Base-by-base conservation (phyloP, 2,888 invertebrate species). In the Teinopalpus imperialis region DNA sequence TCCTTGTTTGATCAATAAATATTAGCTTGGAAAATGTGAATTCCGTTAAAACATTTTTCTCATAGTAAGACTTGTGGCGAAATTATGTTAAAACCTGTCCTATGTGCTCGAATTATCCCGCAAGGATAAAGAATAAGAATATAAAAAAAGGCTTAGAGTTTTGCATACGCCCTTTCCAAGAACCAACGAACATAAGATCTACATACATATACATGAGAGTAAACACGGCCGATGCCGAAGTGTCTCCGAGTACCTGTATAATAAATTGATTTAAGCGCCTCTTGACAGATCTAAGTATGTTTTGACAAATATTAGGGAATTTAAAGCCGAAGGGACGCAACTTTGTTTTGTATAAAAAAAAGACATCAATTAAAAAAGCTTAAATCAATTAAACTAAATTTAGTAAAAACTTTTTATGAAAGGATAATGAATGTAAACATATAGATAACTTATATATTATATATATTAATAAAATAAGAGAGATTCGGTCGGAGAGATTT, bases 51-150 rank as follows among this genome's bases (percentile, higher is more conserved):
- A 58, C 57, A 56, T 59, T 59, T 63, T 61, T 62, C 16, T 66
- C 61, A 67, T 75, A 73, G 73, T 76, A 80, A 79, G 71, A 76
- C 74, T 78, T 74, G 73, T 69, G 69, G 74, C 64, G 69, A 83
- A 81, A 82, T 85, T 86, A 88, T 86, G 86, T 81, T 79, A 86
- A 83, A 86, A 81, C 81, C 83, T 78, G 75, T 82, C 81, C 81
- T 81, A 76, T 81, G 77, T 77, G 79, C 73, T 72, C 70, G 81
- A 85, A 85, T 86, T 82, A 87, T 86, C 81, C 81, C 78, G 65
- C 77, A 81, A 80, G 86, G 82, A 83, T 85, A 80, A 80, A 76
- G 76, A 83, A 77, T 75, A 77, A 78, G 81, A 86, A 86, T 82
- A 83, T 81, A 85, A 87, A 87, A n/a, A 79, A 78, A 81, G 80